Conservation (phyloP, 2,797 vertebrate species). For the Pseudochaenichthys georgianus region DNA sequence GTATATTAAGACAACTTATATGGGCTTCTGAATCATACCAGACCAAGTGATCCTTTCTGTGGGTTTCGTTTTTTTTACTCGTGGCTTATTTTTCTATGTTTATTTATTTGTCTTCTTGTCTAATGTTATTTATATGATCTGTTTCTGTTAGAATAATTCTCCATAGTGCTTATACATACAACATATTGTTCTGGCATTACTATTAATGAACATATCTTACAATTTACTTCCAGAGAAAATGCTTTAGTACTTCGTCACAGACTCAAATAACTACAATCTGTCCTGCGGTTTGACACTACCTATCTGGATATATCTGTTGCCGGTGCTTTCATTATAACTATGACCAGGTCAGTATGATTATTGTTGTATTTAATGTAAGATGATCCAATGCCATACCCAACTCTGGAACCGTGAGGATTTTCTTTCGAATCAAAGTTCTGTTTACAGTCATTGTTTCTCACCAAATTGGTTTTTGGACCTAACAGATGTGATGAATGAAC, state of each 20-base stretch:
- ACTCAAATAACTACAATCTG: conserved; percentile 41
- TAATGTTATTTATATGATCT: conserved; percentile 81
- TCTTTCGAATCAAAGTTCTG: not conserved
- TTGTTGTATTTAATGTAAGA: conserved; percentile 83
- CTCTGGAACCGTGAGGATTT: conserved; percentile 34
- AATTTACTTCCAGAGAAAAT: conserved; percentile 45
- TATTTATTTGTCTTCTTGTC: conserved; percentile 86
- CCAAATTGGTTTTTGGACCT: not conserved
- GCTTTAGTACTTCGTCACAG: conserved; percentile 43
- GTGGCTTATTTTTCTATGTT: conserved; percentile 79
- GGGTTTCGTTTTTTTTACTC: conserved; percentile 49
- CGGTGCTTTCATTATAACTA: conserved; percentile 81
- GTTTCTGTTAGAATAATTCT: conserved; percentile 78
- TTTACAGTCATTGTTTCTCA: conserved; percentile 21
- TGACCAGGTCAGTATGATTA: conserved; percentile 76
- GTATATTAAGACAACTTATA: conserved; percentile 71
- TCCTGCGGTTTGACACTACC: conserved; percentile 22
- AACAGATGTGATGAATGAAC: not conserved
- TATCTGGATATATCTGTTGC: conserved; percentile 66
- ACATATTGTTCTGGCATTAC: conserved; percentile 60
- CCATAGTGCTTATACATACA: conserved; percentile 48
- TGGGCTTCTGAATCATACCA: conserved; percentile 66
- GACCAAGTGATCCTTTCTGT: conserved; percentile 76
- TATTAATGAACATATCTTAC: conserved; percentile 65
- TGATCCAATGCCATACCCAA: conserved; percentile 59